Base-by-base conservation (phyloP, 2,888 invertebrate species). In the Eupithecia vulgata region DNA sequence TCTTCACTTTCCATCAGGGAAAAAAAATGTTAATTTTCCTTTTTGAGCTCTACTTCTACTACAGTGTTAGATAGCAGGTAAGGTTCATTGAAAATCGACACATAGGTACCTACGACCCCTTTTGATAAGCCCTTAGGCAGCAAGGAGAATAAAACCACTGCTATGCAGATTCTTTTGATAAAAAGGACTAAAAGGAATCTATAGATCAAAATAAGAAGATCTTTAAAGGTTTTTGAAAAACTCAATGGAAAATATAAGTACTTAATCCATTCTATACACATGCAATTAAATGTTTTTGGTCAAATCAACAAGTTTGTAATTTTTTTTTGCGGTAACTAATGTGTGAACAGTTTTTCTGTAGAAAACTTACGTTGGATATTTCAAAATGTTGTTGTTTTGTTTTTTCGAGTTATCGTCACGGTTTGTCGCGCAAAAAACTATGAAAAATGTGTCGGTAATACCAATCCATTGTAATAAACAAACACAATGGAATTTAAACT, bases 331-430 rank as follows among this genome's bases (percentile, higher is more conserved):
- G 13, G 13, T 5, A 57, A 57, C 57, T 52, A 52, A 21, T 5
- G 12, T 13, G 5, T 25, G 57, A 25, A 57, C 12, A 57, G 5
- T 25, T 57, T 57, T 57, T 48, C 48, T 8, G 25, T 10, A 25
- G 13, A 57, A 13, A 25, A 57, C 12, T 12, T 52, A 52, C 52
- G 21, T 57, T 57, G 12, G 57, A 25, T 57, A 7, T 25, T 25
- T 25, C 10, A 57, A 25, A 21, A 25, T 25, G 21, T 57, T 57
- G 57, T 57, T 52, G 12, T 25, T 52, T 21, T 4, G 10, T 25
- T 57, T 57, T 57, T 57, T 57, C 25, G 57, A 25, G 13, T 57
- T 57, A 12, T 57, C 57, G 57, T 57, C 57, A 57, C 25, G 25
- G 5, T 1, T 57, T 57, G 21, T 57, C 57, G 8, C 57, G 25